Base-by-base conservation (phyloP, 2,888 invertebrate species). In the Agrilus biguttatus region DNA sequence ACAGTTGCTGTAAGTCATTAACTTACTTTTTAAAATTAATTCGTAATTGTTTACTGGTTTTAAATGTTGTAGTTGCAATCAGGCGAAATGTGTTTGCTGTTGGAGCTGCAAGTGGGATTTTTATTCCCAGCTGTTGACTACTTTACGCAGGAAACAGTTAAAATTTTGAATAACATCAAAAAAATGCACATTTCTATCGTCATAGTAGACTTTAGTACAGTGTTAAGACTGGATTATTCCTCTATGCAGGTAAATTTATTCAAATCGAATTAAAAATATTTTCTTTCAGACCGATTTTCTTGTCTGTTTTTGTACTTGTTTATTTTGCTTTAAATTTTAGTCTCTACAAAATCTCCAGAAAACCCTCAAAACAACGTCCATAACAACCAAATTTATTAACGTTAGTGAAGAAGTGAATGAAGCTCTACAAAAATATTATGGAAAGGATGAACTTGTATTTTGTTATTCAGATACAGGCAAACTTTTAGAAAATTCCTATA, bases 91-190 rank as follows among this genome's bases (percentile, higher is more conserved):
- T 80, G 76, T 52, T 57, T 80, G 8, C 61, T 74, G 37, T 65
- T 82, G 21, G 74, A 73, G 50, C 80, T 83, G 2, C 72, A 77
- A 49, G 64, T 75, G 40, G 82, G 82, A 40, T 64, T 86, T 40
- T 77, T 75, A 57, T 88, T 82, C 66, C 75, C 84, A 23, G 79
- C 80, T 39, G 75, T 78, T 3, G 80, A 82, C 60, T 74, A 71
- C 50, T 60, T 84, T 36, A 71, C 74, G 7, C 68, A 71, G 38
- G 71, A 72, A 53, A 66, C 83, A 40, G 62, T 62, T 33, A 65
- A 71, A 40, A 70, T 73, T 8, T 73, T 71, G 32, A 36, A 38
- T 12, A 42, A 44, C 14, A 42, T 42, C 14, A 21, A 42, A 8
- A 40, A 28, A 19, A 45, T 45, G 23, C 28, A 39, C 2, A 33